phyloP scores from a whole-genome alignment of 2,113 vertebrate species.

The Esox niger region DNA sequence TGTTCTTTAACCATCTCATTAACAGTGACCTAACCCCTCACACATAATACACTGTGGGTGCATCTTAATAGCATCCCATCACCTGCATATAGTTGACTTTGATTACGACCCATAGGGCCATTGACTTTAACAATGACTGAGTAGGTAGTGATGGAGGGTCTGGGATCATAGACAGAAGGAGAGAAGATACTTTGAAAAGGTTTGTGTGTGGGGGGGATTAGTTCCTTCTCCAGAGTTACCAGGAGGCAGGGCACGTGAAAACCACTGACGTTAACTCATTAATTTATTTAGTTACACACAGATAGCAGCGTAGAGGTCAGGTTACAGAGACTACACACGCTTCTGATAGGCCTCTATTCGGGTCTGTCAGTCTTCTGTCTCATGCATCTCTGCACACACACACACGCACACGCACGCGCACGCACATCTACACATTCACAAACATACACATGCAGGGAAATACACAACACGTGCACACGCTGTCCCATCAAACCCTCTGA shows the following conservation, averaged over 20 bases:
- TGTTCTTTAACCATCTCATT: not conserved
- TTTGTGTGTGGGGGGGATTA: not conserved
- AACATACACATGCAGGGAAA: too few relatives aligned
- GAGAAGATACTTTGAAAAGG: not conserved
- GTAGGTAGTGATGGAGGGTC: not conserved
- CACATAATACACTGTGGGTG: not conserved
- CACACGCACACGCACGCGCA: too few relatives aligned
- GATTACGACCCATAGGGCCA: too few relatives aligned
- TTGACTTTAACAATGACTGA: not conserved
- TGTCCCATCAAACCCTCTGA: not conserved
- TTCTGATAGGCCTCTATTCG: not conserved
- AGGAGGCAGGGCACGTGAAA: not conserved
- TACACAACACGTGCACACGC: too few relatives aligned
- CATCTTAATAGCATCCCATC: too few relatives aligned
- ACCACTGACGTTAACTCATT: not conserved
- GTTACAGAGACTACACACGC: not conserved
- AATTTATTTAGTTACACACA: slow-evolving; percentile 5
- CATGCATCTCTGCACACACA: slow-evolving; percentile 4
- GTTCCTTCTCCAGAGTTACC: not conserved
- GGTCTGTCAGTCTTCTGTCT: not conserved
- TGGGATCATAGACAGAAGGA: not conserved
- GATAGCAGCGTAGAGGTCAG: not conserved
- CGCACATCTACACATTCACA: too few relatives aligned
- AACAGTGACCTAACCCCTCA: slow-evolving; percentile 18
- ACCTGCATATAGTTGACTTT: too few relatives aligned